phyloP scores from a whole-genome alignment of 2,888 invertebrate species.

The Tanypteryx hageni region DNA sequence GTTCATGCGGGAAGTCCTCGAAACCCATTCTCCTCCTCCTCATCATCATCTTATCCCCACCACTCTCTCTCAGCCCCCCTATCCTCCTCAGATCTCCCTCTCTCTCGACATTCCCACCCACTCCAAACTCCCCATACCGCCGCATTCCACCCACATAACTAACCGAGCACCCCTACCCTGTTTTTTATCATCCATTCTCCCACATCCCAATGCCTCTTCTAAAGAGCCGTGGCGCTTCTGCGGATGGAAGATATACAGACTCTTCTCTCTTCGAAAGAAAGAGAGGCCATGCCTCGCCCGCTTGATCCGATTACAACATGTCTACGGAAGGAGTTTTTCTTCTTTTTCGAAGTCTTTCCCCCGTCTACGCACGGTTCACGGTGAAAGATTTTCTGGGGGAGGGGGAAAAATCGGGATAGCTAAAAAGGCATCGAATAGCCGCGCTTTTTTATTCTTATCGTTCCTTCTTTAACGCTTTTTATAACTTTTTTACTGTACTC shows the following conservation, averaged over 20 bases:
- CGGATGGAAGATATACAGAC: background rate
- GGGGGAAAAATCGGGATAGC: conserved; percentile 9
- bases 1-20: background rate
- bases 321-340: conserved; percentile 10
- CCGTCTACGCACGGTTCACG: no score
- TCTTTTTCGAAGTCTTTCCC: background rate
- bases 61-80: no score
- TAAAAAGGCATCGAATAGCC: background rate
- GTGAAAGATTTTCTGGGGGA: no score
- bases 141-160: conserved; percentile 27
- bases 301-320: conserved; percentile 2
- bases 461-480: background rate
- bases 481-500: no score
- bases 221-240: background rate
- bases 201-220: background rate
- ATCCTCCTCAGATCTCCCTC: background rate
- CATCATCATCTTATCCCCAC: no score
- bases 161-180: background rate
- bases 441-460: conserved; percentile 2
- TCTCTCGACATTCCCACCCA: background rate
- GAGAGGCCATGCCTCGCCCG: background rate
- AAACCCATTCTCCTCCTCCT: no score
- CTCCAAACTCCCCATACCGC: background rate
- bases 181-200: background rate
- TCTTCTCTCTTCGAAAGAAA: background rate